These are phyloP conservation scores for Drosophila glabriapex DNA, from an alignment of 2,888 invertebrate genomes.

Conservation along the genomic window DNA sequence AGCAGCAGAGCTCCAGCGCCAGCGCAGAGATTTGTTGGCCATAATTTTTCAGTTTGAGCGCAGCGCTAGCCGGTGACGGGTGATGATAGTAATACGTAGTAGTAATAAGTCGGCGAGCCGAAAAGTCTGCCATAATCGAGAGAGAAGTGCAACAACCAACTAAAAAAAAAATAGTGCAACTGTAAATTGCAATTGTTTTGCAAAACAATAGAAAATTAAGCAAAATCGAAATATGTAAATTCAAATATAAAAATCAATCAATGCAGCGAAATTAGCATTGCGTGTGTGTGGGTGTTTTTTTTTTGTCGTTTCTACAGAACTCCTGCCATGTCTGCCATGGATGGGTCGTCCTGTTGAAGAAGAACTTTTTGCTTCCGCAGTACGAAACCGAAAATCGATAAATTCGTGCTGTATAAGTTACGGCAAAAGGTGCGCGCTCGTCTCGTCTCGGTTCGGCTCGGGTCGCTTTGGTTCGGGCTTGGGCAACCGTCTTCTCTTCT, in stretches of 20 bases:
- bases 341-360: constrained; percentile 55
- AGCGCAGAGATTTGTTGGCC: constrained; percentile 77
- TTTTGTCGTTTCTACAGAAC: constrained; percentile 1
- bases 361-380: constrained; percentile 73
- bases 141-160: constrained; percentile 46
- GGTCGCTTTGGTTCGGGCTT: constrained; percentile 24
- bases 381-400: constrained; percentile 81
- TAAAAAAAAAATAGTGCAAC: constrained; percentile 33
- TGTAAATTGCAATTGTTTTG: constrained; percentile 43
- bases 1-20: constrained; percentile 63
- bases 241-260: constrained; percentile 12
- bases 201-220: constrained; percentile 16
- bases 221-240: constrained; percentile 1
- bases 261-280: constrained; percentile 7
- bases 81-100: constrained; percentile 77
- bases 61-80: constrained; percentile 80
- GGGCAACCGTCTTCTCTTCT: constrained; percentile 36
- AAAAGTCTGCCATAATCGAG: constrained; percentile 43
- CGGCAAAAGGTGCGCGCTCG: constrained; percentile 83
- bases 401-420: constrained; percentile 84
- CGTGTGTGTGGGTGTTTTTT: constrained; percentile 13
- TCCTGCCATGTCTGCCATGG: constrained; percentile 48
- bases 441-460: constrained; percentile 39
- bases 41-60: constrained; percentile 79
- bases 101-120: constrained; percentile 71